These are phyloP conservation scores for Drosophila sordidula DNA, from an alignment of 2,888 invertebrate species.

Conservation along the genomic window DNA sequence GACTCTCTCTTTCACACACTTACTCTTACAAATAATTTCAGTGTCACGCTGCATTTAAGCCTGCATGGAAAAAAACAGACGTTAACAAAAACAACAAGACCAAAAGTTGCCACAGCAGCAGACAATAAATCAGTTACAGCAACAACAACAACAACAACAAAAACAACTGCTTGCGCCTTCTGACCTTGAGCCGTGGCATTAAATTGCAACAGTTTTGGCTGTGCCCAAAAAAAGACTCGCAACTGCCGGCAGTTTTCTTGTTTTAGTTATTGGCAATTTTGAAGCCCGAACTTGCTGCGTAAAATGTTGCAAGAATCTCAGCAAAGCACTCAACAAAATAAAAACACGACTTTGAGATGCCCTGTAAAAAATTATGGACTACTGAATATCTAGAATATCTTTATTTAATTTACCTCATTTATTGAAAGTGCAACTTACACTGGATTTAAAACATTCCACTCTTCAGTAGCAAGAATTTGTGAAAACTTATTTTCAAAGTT, in stretches of 20 bases:
- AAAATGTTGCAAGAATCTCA: conserved; percentile 70
- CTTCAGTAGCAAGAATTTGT: too few relatives aligned
- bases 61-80: conserved; percentile 33
- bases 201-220: conserved; percentile 66
- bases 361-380: conserved; percentile 7
- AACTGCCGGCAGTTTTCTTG: conserved; percentile 35
- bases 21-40: conserved; percentile 50
- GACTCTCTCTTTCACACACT: conserved; percentile 1
- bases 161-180: conserved; percentile 51
- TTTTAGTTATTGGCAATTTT: conserved; percentile 45
- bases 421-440: too few relatives aligned
- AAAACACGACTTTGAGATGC: conserved; percentile 10
- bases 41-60: conserved; percentile 64
- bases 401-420: too few relatives aligned
- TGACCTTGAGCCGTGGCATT: conserved; percentile 72
- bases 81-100: conserved; percentile 30
- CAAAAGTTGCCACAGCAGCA: conserved; percentile 53
- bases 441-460: too few relatives aligned
- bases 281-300: conserved; percentile 25
- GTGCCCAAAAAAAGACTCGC: conserved; percentile 27
- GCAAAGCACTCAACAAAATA: neutral
- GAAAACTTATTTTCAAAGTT: too few relatives aligned
- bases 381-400: too few relatives aligned
- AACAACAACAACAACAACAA: conserved; percentile 21
- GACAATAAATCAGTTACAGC: conserved; percentile 52